Evolutionary conservation across 2,888 invertebrate genomes (phyloP), one percentile per base, ranked within the genome.

Genomic region (Tuberolachnus salignus): DNA sequence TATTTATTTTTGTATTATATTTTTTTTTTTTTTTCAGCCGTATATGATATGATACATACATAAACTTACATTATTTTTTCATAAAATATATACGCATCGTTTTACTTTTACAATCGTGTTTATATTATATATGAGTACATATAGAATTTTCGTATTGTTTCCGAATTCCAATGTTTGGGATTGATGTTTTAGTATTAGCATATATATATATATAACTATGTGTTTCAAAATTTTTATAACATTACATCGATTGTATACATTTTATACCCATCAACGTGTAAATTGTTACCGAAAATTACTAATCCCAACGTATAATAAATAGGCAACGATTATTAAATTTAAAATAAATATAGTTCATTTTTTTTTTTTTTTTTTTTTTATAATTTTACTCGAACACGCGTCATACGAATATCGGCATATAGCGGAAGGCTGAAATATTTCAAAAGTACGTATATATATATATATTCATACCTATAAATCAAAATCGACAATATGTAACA

Each of bases 381-480:
- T 6, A 2, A 46, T n/a, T 10, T 3, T 23, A 71, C 1, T 3
- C 8, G 19, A 42, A 53, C 69, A 13, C 57, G 26, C 57, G 23
- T 59, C 46, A 46, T 46, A 57, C 23, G 13, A 19, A 46, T 57
- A 23, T 9, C 1, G n/a, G n/a, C 23, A 16, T 26, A 23, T 26
- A 19, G n/a, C 44, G 42, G 46, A 46, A 13, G n/a, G 46, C n/a
- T 71, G 57, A 71, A 57, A 71, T 23, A 71, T 59, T 59, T 71
- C 46, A 13, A 9, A 59, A 26, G 44, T 26, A 59, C n/a, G 57
- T n/a, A 34, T 34, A 34, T 34, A 34, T 34, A 34, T n/a, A 34
- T 34, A 34, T 57, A 71, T 57, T 9, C n/a, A 71, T 13, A 13
- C 44, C 3, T 6, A 16, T 44, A 57, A 23, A 16, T 21, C 55